Percentiles rank a stretch among this genome's conserved stretches.
Evolutionary conservation across 2,113 vertebrate genomes (phyloP).

Genomic region (Oreocharis arfaki): DNA sequence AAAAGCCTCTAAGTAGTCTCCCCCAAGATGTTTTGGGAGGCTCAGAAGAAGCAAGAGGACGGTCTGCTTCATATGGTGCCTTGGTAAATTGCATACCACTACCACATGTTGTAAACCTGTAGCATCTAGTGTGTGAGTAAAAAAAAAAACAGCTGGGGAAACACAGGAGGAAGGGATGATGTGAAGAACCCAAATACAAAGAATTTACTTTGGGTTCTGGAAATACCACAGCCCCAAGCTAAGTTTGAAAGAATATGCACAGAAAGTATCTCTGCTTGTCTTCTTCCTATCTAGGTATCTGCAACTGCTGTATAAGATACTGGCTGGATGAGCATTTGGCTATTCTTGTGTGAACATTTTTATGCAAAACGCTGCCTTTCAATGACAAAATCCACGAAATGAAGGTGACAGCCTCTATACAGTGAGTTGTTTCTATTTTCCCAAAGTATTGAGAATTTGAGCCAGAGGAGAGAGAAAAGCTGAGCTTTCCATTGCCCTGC

Average conservation of each 20-base stretch:
- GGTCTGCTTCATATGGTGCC: background rate
- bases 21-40: background rate
- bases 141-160: background rate
- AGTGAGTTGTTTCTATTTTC: background rate
- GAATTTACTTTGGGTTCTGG: background rate
- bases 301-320: background rate
- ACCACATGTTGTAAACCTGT: background rate
- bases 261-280: background rate
- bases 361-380: background rate
- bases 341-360: background rate
- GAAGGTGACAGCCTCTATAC: background rate
- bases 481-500: background rate
- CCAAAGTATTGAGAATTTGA: background rate
- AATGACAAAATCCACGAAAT: background rate
- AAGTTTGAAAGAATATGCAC: background rate
- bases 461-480: background rate
- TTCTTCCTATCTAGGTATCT: background rate
- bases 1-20: background rate
- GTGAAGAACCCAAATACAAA: background rate
- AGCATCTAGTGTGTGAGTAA: fast-evolving
- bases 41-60: background rate
- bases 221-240: background rate
- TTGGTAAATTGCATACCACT: background rate
- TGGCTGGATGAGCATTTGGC: background rate
- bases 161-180: background rate